Base-by-base conservation (phyloP, 2,797 vertebrate species). In the Thunnus albacares region DNA sequence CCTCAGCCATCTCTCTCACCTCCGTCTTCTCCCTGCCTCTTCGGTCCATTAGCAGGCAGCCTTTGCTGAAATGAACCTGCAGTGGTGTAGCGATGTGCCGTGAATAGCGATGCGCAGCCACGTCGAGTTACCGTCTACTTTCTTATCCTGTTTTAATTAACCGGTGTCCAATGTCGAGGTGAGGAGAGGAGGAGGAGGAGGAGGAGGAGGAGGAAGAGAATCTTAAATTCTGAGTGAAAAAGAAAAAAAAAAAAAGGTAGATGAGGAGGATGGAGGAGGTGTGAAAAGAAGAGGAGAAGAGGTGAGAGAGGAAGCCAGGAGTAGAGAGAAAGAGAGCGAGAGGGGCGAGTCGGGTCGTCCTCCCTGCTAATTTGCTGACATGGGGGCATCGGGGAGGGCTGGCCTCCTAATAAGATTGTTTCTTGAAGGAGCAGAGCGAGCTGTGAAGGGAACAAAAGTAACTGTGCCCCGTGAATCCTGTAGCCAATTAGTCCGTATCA, bases 401-500 rank as follows among this genome's bases (percentile, higher is more conserved):
- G 90, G 92, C 90, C 91, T 92, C 89, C 87, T 91, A 91, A 94
- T 94, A 90, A 92, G 92, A 92, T 90, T 92, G 95, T 93, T 93
- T 95, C 94, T 96, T 95, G 91, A 95, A 95, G 93, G 84, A 94
- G 94, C 91, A 83, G 90, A 82, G 86, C 83, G 87, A 91, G 92
- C 86, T 82, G 90, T 86, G 92, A 92, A 86, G 87, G 90, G 94
- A 95, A 96, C 95, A 95, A 95, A 96, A 95, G 96, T 95, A 95
- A 95, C 88, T 87, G 92, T 94, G 96, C 93, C 94, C 96, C 91
- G 90, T 90, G 95, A 97, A 96, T 96, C 96, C 97, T 98, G 97
- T 98, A 95, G 96, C 97, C 97, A 98, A 98, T 98, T 98, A 98
- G 96, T 96, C 95, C 79, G 81, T 95, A 98, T 98, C 96, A 98